These are phyloP conservation scores for Xerus inauris DNA, from an alignment of 2,113 vertebrate genomes.

Conservation along the genomic window DNA sequence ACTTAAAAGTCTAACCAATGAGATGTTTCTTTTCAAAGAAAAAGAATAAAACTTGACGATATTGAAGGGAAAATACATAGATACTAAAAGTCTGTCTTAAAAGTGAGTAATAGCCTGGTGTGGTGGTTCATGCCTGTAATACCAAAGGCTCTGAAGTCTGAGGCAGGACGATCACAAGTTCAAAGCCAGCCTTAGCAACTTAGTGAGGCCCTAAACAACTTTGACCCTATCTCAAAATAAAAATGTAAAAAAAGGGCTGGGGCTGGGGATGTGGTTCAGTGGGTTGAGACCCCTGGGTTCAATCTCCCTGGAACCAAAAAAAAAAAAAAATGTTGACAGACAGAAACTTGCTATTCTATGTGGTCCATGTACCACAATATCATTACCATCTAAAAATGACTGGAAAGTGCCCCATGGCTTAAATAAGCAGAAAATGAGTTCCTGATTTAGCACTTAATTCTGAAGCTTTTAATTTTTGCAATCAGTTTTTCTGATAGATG, in stretches of 20 bases:
- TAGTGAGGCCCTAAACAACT: too few species aligned
- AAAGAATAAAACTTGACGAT: neutral
- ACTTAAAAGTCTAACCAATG: neutral
- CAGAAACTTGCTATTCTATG: neutral
- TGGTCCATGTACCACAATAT: neutral
- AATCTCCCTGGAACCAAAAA: too few species aligned
- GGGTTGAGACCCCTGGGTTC: too few species aligned
- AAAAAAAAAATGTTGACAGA: too few species aligned
- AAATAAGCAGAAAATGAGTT: neutral
- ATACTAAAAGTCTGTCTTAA: neutral
- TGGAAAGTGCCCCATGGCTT: neutral
- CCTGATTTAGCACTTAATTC: neutral
- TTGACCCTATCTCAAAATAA: too few species aligned
- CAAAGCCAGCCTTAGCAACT: too few species aligned
- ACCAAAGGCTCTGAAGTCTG: too few species aligned
- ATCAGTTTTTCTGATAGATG: neutral
- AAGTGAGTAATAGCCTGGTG: neutral
- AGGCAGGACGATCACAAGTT: too few species aligned
- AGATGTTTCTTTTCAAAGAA: neutral
- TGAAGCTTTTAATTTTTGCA: neutral
- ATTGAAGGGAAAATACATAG: neutral
- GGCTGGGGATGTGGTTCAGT: too few species aligned
- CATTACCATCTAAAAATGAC: neutral
- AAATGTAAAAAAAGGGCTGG: too few species aligned
- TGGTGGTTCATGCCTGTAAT: too few species aligned